These are phyloP conservation scores for Monoplex corrugatus DNA, from an alignment of 2,888 invertebrate genomes.

Conservation along the genomic window DNA sequence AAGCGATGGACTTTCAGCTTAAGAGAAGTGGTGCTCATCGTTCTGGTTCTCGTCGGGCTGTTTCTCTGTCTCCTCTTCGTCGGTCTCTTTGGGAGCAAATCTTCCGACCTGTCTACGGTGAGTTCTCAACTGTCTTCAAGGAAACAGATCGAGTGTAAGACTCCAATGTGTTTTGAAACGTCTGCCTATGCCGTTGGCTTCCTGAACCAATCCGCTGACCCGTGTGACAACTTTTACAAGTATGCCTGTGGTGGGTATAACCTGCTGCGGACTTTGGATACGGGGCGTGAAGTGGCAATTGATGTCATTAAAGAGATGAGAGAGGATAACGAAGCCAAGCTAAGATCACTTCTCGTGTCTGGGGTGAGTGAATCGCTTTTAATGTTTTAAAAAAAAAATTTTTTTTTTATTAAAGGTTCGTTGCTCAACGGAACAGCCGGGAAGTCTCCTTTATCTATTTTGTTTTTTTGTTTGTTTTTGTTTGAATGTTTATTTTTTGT, in stretches of 20 bases:
- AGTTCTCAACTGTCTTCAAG: neutral
- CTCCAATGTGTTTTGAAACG: constrained; percentile 66
- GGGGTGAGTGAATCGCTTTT: constrained; percentile 57
- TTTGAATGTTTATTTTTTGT: too few relatives aligned
- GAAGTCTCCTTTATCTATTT: too few relatives aligned
- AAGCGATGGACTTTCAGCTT: neutral
- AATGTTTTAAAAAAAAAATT: too few relatives aligned
- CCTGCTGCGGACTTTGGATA: constrained; percentile 66
- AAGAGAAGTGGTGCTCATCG: neutral
- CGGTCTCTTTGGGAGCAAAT: neutral
- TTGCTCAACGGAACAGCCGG: too few relatives aligned
- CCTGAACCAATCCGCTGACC: constrained; percentile 75
- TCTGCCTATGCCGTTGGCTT: constrained; percentile 63
- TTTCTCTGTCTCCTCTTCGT: neutral
- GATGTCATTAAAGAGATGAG: constrained; percentile 66
- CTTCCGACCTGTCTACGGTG: neutral
- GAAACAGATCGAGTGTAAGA: constrained; percentile 59
- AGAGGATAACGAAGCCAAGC: constrained; percentile 67
- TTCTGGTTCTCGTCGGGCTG: neutral
- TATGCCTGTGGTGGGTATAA: constrained; percentile 83
- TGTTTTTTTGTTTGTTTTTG: too few relatives aligned
- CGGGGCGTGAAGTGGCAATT: constrained; percentile 59
- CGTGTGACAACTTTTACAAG: constrained; percentile 83
- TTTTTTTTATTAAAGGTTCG: too few relatives aligned
- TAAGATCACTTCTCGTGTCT: constrained; percentile 62